phyloP scores from a whole-genome alignment of 2,888 invertebrate genomes.

The Gastrophysa polygoni region DNA sequence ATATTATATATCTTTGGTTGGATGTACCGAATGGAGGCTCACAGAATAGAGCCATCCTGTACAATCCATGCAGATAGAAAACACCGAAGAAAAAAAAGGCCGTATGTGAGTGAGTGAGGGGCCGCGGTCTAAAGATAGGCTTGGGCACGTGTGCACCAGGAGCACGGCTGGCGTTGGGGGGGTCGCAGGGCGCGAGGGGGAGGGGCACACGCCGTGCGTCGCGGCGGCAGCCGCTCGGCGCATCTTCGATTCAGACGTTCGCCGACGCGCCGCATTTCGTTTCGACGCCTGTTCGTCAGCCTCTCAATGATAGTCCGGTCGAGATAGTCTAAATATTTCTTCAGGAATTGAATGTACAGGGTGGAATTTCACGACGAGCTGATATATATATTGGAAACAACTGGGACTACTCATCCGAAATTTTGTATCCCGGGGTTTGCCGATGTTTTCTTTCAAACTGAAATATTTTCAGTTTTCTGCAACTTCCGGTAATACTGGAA shows the following conservation, averaged over 20 bases:
- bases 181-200: constrained; percentile 26
- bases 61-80: constrained; percentile 22
- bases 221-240: constrained; percentile 38
- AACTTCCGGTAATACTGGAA: too few relatives aligned
- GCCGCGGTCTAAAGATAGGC: constrained; percentile 58
- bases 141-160: constrained; percentile 56
- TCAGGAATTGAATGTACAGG: too few relatives aligned
- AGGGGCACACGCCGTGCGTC: constrained; percentile 39
- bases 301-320: too few relatives aligned
- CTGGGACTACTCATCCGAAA: too few relatives aligned
- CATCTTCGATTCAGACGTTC: constrained; percentile 40
- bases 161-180: constrained; percentile 25
- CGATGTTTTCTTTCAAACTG: too few relatives aligned
- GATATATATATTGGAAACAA: too few relatives aligned
- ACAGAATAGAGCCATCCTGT: background rate
- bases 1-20: too few relatives aligned
- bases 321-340: too few relatives aligned
- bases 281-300: background rate
- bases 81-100: constrained; percentile 40
- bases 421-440: too few relatives aligned
- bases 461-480: too few relatives aligned
- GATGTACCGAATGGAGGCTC: too few relatives aligned
- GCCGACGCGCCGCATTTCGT: constrained; percentile 25
- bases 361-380: too few relatives aligned
- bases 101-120: constrained; percentile 48